Base-by-base conservation (phyloP, 2,113 vertebrate genomes). In the Cryptotis parvus region DNA sequence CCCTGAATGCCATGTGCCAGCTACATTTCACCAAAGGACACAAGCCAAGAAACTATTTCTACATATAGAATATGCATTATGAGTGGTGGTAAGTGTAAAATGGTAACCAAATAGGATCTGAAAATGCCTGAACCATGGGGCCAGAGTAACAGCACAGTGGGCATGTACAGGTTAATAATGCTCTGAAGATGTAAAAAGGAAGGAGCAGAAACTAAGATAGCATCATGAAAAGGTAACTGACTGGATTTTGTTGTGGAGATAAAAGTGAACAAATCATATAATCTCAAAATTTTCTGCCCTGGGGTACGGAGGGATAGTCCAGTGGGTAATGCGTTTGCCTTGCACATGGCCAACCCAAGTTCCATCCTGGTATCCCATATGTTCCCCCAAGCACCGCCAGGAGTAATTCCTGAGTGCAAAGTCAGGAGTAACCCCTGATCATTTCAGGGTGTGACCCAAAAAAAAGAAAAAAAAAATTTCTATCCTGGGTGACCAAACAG, bases 11-110 rank as follows among this genome's bases (percentile, higher is more conserved):
- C 16, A 63, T 58, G 16, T 8, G 2, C 58, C 77, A 33, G 66
- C 43, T 66, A 35, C 66, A 35, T 35, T 65, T 35, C 24, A 45
- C 3, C 16, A 7, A 26, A 63, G 9, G 72, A 16, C 70, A 93
- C 80, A 81, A 72, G 52, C 22, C 37, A 43, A 74, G 58, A 87
- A 70, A 79, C 41, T n/a, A 89, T 70, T 63, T 86, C 72, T 87
- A 49, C 22, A 58, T 16, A 74, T 77, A n/a, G 15, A 58, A 76
- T 29, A 45, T 15, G 43, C 5, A 35, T 10, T 69, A 41, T 75
- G 43, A 52, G 10, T n/a, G n/a, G n/a, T n/a, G n/a, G n/a, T n/a
- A n/a, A n/a, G 49, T 52, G 49, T 16, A 52, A 16, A 14, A 52
- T 52, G 49, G 49, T 16, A 52, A 52, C 49, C 49, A 52, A 52